Base-by-base conservation (phyloP, 1,140 invertebrate genomes). In the Drosophila lacertosa region DNA sequence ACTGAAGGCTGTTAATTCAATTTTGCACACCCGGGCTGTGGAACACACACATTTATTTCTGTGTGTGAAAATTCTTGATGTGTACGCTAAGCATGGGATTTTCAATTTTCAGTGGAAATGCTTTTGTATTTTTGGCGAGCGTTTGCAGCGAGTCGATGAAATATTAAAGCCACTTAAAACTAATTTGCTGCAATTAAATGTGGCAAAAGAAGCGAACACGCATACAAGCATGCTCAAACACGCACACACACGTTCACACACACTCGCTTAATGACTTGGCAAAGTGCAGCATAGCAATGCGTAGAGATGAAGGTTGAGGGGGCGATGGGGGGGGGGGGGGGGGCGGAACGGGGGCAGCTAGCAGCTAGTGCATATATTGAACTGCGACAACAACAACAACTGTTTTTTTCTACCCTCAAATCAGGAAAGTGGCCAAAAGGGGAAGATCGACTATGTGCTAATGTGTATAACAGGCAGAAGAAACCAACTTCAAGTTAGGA, bases 151-250 rank as follows among this genome's bases (percentile, higher is more conserved):
- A 18, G 32, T 48, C 7, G 16, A 16, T 64, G 45, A 60, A 62
- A 55, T 73, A 69, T 80, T 80, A 80, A 84, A 73, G 73, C 60
- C 81, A 80, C 81, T 83, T 86, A 55, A 64, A 57, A 60, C 63
- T 62, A 80, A 76, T 84, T 84, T 86, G 44, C 66, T 86, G 80
- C 80, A 84, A 84, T 84, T 84, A 86, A 80, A 86, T 84, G 76
- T 86, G 79, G 76, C 77, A 71, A 66, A 66, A 62, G 47, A 10
- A 42, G 42, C 62, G 44, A 44, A 53, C 26, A 53, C 54, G 42
- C 50, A 63, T 42, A 29, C 15, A 66, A 15, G 47, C 42, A 55
- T 40, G n/a, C 47, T 26, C 35, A 42, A 22, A 63, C 35, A 42
- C 55, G 40, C 54, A 57, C 64, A 63, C 57, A 45, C 47, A 24